Evolutionary conservation across 2,113 vertebrate species (phyloP).

Genomic region (Psophia crepitans): DNA sequence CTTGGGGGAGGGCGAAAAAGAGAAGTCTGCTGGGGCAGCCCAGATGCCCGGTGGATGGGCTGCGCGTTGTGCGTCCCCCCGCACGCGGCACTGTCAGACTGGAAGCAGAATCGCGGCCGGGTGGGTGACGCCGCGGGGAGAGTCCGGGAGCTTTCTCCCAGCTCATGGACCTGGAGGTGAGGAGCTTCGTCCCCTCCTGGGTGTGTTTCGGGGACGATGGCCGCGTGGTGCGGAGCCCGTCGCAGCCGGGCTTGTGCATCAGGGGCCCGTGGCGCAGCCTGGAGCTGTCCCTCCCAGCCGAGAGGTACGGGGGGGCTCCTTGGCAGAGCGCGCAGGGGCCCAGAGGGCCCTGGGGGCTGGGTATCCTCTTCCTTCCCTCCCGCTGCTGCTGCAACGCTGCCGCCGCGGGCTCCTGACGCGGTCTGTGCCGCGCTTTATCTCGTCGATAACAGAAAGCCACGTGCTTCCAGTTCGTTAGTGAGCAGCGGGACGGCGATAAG

Average conservation of each 20-base stretch:
- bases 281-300: not conserved
- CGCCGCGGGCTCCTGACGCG: not conserved
- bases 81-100: not conserved
- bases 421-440: not conserved
- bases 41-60: not conserved
- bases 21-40: not conserved
- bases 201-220: rapidly evolving
- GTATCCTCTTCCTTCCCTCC: not conserved
- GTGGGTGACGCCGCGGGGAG: rapidly evolving
- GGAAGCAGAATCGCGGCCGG: rapidly evolving
- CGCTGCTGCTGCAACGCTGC: not conserved
- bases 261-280: not conserved
- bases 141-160: rapidly evolving
- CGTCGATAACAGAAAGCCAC: not conserved
- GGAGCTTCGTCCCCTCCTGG: not conserved
- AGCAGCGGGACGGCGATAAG: not conserved
- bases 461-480: not conserved
- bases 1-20: not conserved
- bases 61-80: not conserved
- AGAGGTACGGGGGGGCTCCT: not conserved
- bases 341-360: not conserved
- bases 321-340: rapidly evolving
- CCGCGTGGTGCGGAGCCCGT: not conserved
- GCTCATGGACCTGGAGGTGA: not conserved
- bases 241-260: not conserved